These are phyloP conservation scores for Nephrocerus scutellatus DNA, from an alignment of 2,888 invertebrate genomes.

Conservation along the genomic window DNA sequence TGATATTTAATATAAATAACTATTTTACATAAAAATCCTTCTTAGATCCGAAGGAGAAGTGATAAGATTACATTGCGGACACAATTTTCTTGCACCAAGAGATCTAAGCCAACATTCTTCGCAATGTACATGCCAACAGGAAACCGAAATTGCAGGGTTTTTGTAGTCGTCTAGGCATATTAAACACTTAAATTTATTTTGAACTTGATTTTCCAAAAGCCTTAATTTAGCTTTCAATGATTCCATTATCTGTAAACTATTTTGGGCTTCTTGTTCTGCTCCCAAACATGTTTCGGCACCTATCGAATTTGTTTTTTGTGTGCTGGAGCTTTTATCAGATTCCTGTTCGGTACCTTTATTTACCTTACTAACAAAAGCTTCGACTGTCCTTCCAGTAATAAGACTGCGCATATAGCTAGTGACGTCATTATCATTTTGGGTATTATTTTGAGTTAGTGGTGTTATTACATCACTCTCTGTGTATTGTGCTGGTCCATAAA, in stretches of 20 bases:
- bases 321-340: slow-evolving; percentile 2
- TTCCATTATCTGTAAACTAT: slow-evolving; percentile 51
- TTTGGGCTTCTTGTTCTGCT: slow-evolving; percentile 17
- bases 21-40: slow-evolving; percentile 72
- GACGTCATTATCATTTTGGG: slow-evolving; percentile 35
- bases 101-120: slow-evolving; percentile 73
- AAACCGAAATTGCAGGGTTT: slow-evolving; percentile 84
- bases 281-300: too few species aligned
- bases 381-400: slow-evolving; percentile 34
- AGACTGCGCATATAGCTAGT: slow-evolving; percentile 41
- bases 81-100: slow-evolving; percentile 78
- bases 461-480: slow-evolving; percentile 64
- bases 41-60: slow-evolving; percentile 81
- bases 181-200: slow-evolving; percentile 71
- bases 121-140: slow-evolving; percentile 96
- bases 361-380: slow-evolving; percentile 21
- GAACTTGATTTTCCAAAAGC: slow-evolving; percentile 62
- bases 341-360: slow-evolving; percentile 6
- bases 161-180: slow-evolving; percentile 82
- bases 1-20: slow-evolving; percentile 1
- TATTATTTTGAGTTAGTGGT: slow-evolving; percentile 46
- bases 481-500: slow-evolving; percentile 82
- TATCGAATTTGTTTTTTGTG: background rate
- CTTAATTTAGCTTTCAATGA: slow-evolving; percentile 70
- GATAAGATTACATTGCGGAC: slow-evolving; percentile 91